These are phyloP conservation scores for Ailuropoda melanoleuca DNA, from an alignment of 2,113 vertebrate species.

Conservation along the genomic window DNA sequence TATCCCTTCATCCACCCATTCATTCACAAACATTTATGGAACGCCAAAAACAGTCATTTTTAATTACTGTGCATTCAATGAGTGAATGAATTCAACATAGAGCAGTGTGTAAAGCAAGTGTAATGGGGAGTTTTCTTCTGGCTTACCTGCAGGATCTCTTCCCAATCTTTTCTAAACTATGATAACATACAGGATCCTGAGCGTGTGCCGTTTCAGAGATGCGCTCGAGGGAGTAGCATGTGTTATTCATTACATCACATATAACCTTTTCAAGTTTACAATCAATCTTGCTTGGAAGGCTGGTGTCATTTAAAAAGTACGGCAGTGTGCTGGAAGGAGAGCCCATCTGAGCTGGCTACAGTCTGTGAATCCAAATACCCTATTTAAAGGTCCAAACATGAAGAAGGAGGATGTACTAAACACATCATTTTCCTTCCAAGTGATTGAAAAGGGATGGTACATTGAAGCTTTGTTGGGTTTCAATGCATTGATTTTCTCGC, in stretches of 20 bases:
- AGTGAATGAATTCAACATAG: not conserved
- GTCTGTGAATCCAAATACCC: constrained; percentile 74
- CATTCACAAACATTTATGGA: not conserved
- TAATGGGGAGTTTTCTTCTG: constrained; percentile 1
- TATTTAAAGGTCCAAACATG: constrained; percentile 69
- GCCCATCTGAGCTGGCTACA: constrained; percentile 53
- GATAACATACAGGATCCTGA: not conserved
- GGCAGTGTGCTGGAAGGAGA: constrained; percentile 52
- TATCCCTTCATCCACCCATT: not conserved
- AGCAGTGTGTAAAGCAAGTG: not conserved
- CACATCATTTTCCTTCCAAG: constrained; percentile 73
- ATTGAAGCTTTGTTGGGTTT: constrained; percentile 65
- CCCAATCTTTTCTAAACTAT: constrained; percentile 23
- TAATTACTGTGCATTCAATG: not conserved
- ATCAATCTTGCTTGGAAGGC: constrained; percentile 72
- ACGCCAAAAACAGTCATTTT: not conserved
- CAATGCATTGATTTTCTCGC: constrained; percentile 67
- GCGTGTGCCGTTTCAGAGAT: not conserved
- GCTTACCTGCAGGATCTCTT: not conserved
- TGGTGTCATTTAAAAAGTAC: constrained; percentile 74
- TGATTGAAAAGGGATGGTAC: constrained; percentile 71
- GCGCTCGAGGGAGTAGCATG: constrained; percentile 37
- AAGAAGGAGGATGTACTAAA: constrained; percentile 61
- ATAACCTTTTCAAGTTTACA: constrained; percentile 76
- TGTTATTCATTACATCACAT: constrained; percentile 77